Conservation (phyloP, 2,797 vertebrate species). For the Pagetopsis macropterus region DNA sequence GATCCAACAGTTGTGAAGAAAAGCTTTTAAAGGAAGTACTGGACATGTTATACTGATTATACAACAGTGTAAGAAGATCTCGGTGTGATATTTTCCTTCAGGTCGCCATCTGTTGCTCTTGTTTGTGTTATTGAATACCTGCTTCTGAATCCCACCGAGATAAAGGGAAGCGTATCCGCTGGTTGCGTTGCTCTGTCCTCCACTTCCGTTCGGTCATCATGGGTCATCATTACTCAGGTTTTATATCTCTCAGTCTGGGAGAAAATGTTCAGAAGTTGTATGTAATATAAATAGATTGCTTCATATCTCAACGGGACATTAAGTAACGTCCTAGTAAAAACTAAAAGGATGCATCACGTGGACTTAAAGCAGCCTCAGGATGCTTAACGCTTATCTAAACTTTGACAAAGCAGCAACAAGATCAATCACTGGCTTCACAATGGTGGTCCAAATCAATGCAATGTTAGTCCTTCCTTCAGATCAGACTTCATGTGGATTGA, state of each 20-base stretch:
- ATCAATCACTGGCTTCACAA: neutral
- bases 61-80: conserved; percentile 6
- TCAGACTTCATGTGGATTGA: neutral
- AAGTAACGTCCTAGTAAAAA: too few relatives aligned
- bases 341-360: too few relatives aligned
- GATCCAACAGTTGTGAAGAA: too few relatives aligned
- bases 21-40: neutral
- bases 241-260: neutral
- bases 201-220: neutral
- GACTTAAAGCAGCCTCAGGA: too few relatives aligned
- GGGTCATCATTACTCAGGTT: neutral
- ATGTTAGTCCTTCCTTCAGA: neutral
- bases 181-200: conserved; percentile 2
- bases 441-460: neutral
- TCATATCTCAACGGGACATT: neutral
- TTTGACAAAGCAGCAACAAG: neutral
- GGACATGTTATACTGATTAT: neutral
- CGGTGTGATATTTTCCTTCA: conserved; percentile 13
- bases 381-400: too few relatives aligned
- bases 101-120: neutral
- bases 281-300: too few relatives aligned
- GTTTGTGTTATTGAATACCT: conserved; percentile 34
- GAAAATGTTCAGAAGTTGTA: neutral
- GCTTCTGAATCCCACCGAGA: conserved; percentile 25
- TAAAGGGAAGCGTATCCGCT: neutral